Evolutionary conservation across 2,888 invertebrate genomes (phyloP).

Genomic region (Parnassius smintheus): DNA sequence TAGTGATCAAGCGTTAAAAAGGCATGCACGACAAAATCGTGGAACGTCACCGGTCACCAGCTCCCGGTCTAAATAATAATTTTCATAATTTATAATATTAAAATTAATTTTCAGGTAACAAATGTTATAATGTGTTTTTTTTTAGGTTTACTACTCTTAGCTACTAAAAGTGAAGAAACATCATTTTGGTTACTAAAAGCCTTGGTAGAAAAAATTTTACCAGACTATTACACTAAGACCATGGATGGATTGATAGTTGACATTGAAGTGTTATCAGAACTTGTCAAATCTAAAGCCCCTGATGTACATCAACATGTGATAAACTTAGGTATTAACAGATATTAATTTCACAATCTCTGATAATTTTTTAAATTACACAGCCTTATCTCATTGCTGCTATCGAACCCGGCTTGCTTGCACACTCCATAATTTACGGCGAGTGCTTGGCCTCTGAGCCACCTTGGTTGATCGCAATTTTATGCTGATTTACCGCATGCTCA

Average conservation of each 20-base stretch:
- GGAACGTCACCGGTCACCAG: too few relatives aligned
- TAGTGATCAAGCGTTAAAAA: too few relatives aligned
- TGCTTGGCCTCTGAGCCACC: too few relatives aligned
- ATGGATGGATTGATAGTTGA: constrained; percentile 95
- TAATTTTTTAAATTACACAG: not conserved
- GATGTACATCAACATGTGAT: constrained; percentile 90
- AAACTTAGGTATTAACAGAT: constrained; percentile 79
- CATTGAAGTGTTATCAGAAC: constrained; percentile 92
- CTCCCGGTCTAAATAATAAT: too few relatives aligned
- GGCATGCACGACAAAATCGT: too few relatives aligned
- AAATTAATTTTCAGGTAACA: too few relatives aligned
- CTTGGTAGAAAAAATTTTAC: constrained; percentile 92
- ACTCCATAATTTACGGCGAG: too few relatives aligned
- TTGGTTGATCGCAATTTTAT: too few relatives aligned
- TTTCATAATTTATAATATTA: too few relatives aligned
- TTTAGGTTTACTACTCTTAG: constrained; percentile 88
- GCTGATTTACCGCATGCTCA: too few relatives aligned
- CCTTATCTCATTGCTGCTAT: too few relatives aligned
- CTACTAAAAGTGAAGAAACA: constrained; percentile 94
- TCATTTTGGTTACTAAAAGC: constrained; percentile 96
- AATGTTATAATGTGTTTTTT: not conserved
- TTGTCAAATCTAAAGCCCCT: constrained; percentile 91
- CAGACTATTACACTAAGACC: constrained; percentile 93
- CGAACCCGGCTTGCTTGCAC: too few relatives aligned
- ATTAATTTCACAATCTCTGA: constrained; percentile 8